A percentile compares a stretch with the other conserved stretches of the same genome.
Conservation (phyloP, 1,140 invertebrate genomes). For the Scaptomyza montana region DNA sequence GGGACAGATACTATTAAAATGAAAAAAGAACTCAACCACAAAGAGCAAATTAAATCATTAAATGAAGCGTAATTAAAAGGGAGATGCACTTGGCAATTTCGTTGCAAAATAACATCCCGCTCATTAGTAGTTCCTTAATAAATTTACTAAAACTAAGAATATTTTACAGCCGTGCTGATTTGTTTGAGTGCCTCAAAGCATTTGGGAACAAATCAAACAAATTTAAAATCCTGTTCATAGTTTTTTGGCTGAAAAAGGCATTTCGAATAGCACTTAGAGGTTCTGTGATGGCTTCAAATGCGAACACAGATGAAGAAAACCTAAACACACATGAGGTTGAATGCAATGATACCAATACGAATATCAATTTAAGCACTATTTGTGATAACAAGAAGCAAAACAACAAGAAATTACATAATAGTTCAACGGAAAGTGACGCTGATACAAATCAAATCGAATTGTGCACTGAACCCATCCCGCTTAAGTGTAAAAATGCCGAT, state of each 20-base stretch:
- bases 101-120: constrained; percentile 34
- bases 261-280: no score
- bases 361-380: neutral
- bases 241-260: no score
- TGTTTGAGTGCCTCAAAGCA: neutral
- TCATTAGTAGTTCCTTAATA: constrained; percentile 75
- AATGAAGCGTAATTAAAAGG: constrained; percentile 40
- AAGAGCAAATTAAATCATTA: constrained; percentile 8
- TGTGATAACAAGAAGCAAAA: constrained; percentile 10
- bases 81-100: constrained; percentile 64
- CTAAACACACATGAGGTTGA: neutral
- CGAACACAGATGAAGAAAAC: constrained; percentile 20
- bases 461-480: no score
- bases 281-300: constrained; percentile 54
- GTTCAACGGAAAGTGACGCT: no score
- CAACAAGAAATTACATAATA: no score
- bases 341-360: neutral
- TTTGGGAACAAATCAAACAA: no score
- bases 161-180: constrained; percentile 7
- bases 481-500: no score
- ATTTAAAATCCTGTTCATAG: no score
- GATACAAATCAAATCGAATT: no score
- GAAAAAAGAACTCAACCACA: neutral
- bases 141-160: constrained; percentile 30
- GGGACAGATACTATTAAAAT: no score